Conservation (phyloP, 2,888 invertebrate genomes). For the Listrodromus nycthemerus region DNA sequence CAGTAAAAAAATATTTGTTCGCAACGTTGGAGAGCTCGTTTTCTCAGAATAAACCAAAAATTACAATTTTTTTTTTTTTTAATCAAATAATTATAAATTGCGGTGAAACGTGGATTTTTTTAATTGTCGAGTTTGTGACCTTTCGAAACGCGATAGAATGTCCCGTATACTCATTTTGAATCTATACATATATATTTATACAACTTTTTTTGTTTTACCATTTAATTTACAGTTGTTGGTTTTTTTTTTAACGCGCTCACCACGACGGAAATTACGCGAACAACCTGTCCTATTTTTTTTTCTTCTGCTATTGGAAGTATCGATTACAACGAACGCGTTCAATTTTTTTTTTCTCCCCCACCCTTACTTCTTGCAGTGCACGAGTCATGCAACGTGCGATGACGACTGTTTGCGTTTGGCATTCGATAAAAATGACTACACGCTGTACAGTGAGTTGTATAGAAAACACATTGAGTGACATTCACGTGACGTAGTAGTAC, state of each 20-base stretch:
- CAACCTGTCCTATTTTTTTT: neutral
- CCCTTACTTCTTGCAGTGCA: slow-evolving; percentile 19
- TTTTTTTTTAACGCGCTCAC: slow-evolving; percentile 7
- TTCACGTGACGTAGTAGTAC: slow-evolving; percentile 28
- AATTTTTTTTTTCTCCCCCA: slow-evolving; percentile 24
- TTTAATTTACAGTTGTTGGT: slow-evolving; percentile 28
- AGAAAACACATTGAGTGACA: slow-evolving; percentile 15
- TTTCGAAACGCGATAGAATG: no score
- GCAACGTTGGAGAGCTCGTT: no score
- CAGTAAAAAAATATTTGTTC: no score
- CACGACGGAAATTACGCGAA: neutral
- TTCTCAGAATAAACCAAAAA: no score
- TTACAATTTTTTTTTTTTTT: no score
- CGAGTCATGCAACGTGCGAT: slow-evolving; percentile 40
- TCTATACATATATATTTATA: slow-evolving; percentile 11
- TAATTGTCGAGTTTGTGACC: no score
- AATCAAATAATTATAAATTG: no score
- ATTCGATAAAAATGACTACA: slow-evolving; percentile 65
- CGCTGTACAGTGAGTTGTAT: slow-evolving; percentile 39
- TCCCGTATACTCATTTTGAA: neutral
- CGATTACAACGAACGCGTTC: slow-evolving; percentile 3
- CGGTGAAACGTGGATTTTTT: no score
- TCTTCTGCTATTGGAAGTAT: slow-evolving; percentile 52
- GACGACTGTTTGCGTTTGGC: slow-evolving; percentile 56
- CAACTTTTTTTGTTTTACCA: slow-evolving; percentile 16